These are phyloP conservation scores for Petrolisthes cinctipes DNA, from an alignment of 2,888 invertebrate genomes.

Conservation along the genomic window DNA sequence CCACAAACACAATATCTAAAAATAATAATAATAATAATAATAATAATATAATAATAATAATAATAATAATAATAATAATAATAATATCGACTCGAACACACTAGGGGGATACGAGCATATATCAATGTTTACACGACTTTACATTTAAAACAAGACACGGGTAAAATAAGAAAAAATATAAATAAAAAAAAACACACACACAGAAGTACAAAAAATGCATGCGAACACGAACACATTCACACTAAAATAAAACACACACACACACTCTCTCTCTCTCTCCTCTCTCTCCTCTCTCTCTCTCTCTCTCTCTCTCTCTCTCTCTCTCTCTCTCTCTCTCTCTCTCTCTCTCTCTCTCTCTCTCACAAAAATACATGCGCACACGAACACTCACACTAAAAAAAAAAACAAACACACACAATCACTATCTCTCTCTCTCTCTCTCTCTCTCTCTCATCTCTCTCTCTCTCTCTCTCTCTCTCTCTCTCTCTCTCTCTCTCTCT, in stretches of 20 bases:
- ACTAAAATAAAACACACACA: background rate
- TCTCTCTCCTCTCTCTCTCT: background rate
- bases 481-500: constrained; percentile 7
- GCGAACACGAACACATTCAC: background rate
- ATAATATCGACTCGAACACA: too few species aligned
- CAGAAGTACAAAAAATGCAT: background rate
- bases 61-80: too few species aligned
- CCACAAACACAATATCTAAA: too few species aligned
- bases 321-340: background rate
- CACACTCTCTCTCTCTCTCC: constrained; percentile 3
- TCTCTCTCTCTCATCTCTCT: background rate
- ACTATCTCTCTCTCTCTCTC: too few species aligned
- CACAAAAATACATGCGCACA: background rate
- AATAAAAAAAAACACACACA: background rate
- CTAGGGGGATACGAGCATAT: too few species aligned
- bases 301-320: background rate
- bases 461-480: background rate
- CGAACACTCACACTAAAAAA: background rate
- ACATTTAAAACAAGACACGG: background rate
- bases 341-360: constrained; percentile 6
- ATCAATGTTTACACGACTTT: background rate
- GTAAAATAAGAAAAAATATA: background rate
- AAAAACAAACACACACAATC: too few species aligned
- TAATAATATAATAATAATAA: too few species aligned
- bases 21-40: too few species aligned